Conservation (phyloP, 2,797 vertebrate species). For the Tenualosa ilisha region DNA sequence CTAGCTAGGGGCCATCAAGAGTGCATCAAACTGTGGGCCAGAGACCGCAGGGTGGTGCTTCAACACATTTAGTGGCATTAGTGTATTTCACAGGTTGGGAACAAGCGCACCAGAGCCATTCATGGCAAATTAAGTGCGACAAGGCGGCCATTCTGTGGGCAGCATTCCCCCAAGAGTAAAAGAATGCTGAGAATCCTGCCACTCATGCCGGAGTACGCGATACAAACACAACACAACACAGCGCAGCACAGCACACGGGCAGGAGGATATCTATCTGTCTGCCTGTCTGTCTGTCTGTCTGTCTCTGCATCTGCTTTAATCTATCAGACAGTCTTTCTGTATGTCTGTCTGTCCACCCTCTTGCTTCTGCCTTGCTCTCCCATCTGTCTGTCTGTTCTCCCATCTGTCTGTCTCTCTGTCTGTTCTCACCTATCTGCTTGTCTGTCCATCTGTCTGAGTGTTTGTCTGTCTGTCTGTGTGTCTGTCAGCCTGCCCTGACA, state of each 20-base stretch:
- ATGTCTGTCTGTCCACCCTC: neutral
- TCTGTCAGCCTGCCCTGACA: neutral
- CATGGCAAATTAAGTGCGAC: slow-evolving; percentile 61
- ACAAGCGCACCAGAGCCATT: slow-evolving; percentile 44
- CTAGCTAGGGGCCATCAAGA: neutral
- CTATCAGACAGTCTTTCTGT: neutral
- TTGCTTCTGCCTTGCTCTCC: too few species aligned
- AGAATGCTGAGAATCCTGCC: slow-evolving; percentile 59
- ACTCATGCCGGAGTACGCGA: slow-evolving; percentile 15
- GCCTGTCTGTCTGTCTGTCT: neutral
- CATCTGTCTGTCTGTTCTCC: neutral
- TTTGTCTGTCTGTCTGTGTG: neutral
- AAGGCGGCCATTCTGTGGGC: slow-evolving; percentile 56
- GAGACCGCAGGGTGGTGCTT: slow-evolving; percentile 24
- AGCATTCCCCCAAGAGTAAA: neutral
- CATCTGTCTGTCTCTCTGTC: too few species aligned
- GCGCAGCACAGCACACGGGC: slow-evolving; percentile 12
- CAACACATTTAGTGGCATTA: slow-evolving; percentile 45
- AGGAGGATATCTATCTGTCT: neutral
- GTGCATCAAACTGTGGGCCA: neutral
- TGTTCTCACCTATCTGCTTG: too few species aligned
- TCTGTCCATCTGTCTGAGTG: too few species aligned
- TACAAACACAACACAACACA: slow-evolving; percentile 24
- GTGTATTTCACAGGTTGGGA: slow-evolving; percentile 52
- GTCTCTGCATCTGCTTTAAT: neutral